phyloP scores from a whole-genome alignment of 2,113 vertebrate genomes.

The Corythornis vintsioides region DNA sequence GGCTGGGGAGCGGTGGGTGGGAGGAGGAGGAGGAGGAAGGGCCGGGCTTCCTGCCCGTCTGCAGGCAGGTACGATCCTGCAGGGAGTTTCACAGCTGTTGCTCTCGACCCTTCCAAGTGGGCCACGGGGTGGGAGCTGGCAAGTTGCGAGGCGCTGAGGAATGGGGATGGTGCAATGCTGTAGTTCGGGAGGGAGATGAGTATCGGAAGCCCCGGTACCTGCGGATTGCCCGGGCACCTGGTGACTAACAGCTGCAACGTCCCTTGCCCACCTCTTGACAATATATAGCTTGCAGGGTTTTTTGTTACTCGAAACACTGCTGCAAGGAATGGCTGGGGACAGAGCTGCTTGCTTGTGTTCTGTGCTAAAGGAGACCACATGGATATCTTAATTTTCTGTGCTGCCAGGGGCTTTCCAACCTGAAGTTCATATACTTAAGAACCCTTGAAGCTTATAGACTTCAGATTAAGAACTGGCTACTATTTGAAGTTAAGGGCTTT shows the following conservation, averaged over 20 bases:
- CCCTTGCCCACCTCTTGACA: neutral
- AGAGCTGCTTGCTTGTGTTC: rapidly evolving
- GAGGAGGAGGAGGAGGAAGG: neutral
- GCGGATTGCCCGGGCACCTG: neutral
- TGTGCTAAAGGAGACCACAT: neutral
- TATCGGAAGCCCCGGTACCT: neutral
- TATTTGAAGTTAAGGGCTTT: neutral
- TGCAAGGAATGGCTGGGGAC: neutral
- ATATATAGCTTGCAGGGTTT: rapidly evolving
- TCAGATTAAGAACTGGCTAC: neutral
- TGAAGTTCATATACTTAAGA: rapidly evolving
- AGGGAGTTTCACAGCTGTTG: neutral
- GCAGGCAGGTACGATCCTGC: neutral
- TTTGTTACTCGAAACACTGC: neutral
- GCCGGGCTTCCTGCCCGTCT: neutral
- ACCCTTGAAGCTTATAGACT: rapidly evolving
- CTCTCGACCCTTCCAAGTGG: neutral
- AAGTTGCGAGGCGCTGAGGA: neutral
- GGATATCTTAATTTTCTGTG: neutral
- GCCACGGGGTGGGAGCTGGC: neutral
- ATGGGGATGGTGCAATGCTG: neutral
- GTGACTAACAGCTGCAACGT: neutral
- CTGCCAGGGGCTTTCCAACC: neutral
- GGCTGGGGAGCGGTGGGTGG: neutral
- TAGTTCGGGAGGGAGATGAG: neutral